Evolutionary conservation across 2,797 vertebrate species (phyloP).

Genomic region (Melanotaenia trifasciata): DNA sequence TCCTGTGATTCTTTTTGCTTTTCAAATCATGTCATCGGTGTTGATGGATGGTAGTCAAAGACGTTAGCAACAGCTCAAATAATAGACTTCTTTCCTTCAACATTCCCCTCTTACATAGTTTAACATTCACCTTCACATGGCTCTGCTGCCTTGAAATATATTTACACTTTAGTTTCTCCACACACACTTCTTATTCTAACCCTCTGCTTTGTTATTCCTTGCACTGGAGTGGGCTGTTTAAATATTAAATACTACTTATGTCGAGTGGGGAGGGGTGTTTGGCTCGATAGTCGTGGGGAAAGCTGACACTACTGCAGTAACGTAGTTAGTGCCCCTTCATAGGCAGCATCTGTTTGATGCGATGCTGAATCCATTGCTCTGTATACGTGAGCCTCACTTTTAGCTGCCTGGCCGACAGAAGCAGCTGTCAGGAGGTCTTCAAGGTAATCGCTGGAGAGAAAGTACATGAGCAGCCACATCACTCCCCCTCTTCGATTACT

Average conservation of each 20-base stretch:
- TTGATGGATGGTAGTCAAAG: constrained; percentile 52
- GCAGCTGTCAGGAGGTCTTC: constrained; percentile 50
- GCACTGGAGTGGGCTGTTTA: constrained; percentile 59
- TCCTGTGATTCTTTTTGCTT: constrained; percentile 36
- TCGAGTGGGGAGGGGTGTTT: constrained; percentile 58
- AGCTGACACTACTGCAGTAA: constrained; percentile 68
- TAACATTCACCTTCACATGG: constrained; percentile 45
- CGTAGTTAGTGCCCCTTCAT: constrained; percentile 29
- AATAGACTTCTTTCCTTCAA: constrained; percentile 43
- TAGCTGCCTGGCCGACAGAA: constrained; percentile 13
- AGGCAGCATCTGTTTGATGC: constrained; percentile 6
- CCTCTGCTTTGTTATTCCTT: constrained; percentile 49
- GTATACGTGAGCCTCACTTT: constrained; percentile 16
- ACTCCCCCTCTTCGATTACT: constrained; percentile 14
- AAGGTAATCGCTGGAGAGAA: constrained; percentile 17
- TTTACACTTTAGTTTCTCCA: background rate
- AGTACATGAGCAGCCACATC: constrained; percentile 28
- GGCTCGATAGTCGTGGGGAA: constrained; percentile 55
- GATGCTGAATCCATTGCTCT: constrained; percentile 12
- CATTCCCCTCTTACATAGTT: constrained; percentile 32
- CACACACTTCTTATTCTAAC: constrained; percentile 19
- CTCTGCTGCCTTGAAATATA: constrained; percentile 27
- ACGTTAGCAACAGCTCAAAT: constrained; percentile 35
- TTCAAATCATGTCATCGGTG: constrained; percentile 45
- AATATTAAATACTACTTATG: constrained; percentile 72